A percentile compares a stretch with the other conserved stretches of the same genome.
Conservation (phyloP, 2,113 vertebrate genomes). For the Odocoileus virginianus region DNA sequence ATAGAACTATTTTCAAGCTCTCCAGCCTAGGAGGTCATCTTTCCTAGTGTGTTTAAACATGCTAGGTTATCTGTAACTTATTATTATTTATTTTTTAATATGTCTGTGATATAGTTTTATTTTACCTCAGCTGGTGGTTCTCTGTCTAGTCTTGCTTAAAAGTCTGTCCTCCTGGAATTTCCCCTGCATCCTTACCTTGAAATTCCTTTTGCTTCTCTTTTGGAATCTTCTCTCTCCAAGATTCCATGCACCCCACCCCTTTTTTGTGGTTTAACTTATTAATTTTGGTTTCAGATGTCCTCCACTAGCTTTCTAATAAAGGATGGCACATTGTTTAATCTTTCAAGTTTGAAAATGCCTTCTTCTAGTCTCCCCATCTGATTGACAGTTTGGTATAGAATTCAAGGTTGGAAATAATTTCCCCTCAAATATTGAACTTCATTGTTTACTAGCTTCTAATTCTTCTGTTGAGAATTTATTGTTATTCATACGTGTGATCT, state of each 20-base stretch:
- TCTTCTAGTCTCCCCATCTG: neutral
- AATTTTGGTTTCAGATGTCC: constrained; percentile 30
- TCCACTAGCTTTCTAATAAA: neutral
- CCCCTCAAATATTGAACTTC: neutral
- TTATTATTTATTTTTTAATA: neutral
- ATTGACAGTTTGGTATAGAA: neutral
- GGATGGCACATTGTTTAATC: neutral
- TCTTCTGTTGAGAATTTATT: constrained; percentile 10
- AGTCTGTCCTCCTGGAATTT: neutral
- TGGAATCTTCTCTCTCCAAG: neutral
- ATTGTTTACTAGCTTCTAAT: neutral
- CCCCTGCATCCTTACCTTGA: neutral
- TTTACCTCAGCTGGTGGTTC: neutral
- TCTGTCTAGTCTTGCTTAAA: neutral
- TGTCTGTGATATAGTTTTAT: neutral
- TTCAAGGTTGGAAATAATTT: constrained; percentile 23
- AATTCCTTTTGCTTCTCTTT: neutral
- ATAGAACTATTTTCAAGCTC: neutral
- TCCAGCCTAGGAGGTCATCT: neutral
- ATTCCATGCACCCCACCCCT: neutral
- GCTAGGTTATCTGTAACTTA: neutral
- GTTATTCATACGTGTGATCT: neutral
- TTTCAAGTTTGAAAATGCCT: neutral
- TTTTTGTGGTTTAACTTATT: neutral
- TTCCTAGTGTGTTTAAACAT: neutral